Percentiles rank a stretch among this genome's conserved stretches.
These are phyloP conservation scores for Aphidius ervi DNA, from an alignment of 1,140 invertebrate genomes.

Conservation along the genomic window DNA sequence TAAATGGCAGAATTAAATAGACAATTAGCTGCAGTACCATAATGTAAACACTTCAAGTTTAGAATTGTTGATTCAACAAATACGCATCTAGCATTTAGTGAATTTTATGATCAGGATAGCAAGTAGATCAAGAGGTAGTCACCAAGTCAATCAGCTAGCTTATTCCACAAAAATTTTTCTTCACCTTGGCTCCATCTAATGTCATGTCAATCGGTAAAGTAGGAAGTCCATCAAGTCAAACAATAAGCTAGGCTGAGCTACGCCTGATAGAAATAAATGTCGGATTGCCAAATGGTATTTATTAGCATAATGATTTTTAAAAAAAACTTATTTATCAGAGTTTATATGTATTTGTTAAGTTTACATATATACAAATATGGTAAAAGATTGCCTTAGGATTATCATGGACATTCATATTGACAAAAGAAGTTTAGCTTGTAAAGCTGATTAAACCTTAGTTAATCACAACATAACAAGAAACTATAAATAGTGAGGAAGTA, in stretches of 20 bases:
- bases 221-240: neutral
- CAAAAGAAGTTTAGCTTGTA: conserved; percentile 53
- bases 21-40: too few species aligned
- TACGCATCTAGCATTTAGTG: conserved; percentile 32
- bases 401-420: conserved; percentile 51
- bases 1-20: too few species aligned
- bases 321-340: conserved; percentile 1
- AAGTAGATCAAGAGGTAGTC: neutral
- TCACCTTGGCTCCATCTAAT: conserved; percentile 4
- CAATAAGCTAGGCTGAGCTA: too few species aligned
- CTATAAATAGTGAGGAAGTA: conserved; percentile 25
- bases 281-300: neutral
- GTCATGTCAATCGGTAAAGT: conserved; percentile 10
- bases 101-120: conserved; percentile 36
- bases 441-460: conserved; percentile 54
- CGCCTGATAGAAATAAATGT: neutral
- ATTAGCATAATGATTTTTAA: neutral
- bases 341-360: neutral
- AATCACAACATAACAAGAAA: conserved; percentile 45
- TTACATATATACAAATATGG: conserved; percentile 3
- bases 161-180: neutral
- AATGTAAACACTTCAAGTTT: too few species aligned
- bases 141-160: too few species aligned
- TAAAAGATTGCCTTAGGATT: conserved; percentile 45
- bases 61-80: neutral